Base-by-base conservation (phyloP, 1,140 invertebrate genomes). In the Dolichoris vasculosae region DNA sequence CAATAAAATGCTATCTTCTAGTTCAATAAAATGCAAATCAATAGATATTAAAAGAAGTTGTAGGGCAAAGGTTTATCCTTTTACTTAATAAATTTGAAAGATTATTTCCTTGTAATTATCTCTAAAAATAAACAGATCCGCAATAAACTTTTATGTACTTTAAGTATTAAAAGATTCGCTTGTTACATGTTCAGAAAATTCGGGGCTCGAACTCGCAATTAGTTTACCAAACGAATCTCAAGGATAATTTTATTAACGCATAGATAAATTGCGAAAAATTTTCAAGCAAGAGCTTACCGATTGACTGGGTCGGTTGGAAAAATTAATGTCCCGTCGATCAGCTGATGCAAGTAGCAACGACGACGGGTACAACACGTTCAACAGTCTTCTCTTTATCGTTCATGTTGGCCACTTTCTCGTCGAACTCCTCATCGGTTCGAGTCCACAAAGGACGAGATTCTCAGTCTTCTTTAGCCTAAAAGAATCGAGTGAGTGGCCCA, bases 281-380 rank as follows among this genome's bases (percentile, higher is more conserved):
- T 0, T 64, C 4, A 81, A 69, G 26, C 13, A 55, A 59, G 32
- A 80, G 69, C 79, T 69, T 26, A 81, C 63, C 48, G 30, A 80
- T 40, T 43, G 78, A n/a, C 40, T 71, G 23, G 55, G 35, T 23
- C 35, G 23, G 71, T 71, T 20, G 71, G 23, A 38, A 30, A 35
- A 77, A 84, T 79, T 78, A 51, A 51, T 69, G 30, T 40, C 83
- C 75, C 75, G 43, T 79, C 76, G 59, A 84, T 84, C 83, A 84
- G 83, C 83, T 84, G 83, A 84, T 84, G 46, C 43, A 69, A 23
- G 43, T 84, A 46, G 32, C 32, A 32, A 11, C 35, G 11, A 78
- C 43, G 59, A 79, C 35, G 75, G 51, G 43, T 51, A 63, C 46
- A 64, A 78, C 75, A 40, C 7, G 32, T 13, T 78, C 35, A 26